Evolutionary conservation across 2,113 vertebrate genomes (phyloP).

Genomic region (Pangasianodon gigas): DNA sequence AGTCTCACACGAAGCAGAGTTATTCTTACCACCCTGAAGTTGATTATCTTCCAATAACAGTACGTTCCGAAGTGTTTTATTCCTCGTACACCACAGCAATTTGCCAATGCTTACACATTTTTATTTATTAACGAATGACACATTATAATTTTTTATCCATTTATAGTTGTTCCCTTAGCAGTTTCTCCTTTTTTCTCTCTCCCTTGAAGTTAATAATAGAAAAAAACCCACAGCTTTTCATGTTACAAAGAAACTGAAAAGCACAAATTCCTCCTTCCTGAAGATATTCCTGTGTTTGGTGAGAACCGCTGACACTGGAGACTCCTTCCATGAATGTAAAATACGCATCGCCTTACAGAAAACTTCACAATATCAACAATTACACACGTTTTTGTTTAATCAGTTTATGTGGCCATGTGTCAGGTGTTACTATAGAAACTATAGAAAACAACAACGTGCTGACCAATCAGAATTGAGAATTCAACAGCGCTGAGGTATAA

Average conservation of each 20-base stretch:
- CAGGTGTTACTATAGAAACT: background rate
- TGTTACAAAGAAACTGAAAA: background rate
- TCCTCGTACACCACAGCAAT: background rate
- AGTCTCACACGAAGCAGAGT: background rate
- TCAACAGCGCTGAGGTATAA: background rate
- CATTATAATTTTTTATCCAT: background rate
- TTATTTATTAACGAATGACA: background rate
- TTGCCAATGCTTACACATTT: background rate
- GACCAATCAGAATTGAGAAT: background rate
- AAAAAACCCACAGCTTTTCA: background rate
- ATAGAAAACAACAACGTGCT: background rate
- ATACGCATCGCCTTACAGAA: background rate
- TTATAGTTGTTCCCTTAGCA: background rate
- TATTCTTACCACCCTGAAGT: background rate
- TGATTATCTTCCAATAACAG: background rate
- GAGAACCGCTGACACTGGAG: background rate
- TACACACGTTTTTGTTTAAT: background rate
- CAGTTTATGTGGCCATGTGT: background rate
- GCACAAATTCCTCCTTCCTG: background rate
- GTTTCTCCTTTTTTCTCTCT: background rate
- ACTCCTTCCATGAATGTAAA: background rate
- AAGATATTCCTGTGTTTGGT: background rate
- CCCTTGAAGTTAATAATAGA: too few species aligned
- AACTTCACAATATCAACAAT: background rate
- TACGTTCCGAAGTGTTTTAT: background rate